Conservation (phyloP, 2,888 invertebrate species). For the Eristalis intricaria region DNA sequence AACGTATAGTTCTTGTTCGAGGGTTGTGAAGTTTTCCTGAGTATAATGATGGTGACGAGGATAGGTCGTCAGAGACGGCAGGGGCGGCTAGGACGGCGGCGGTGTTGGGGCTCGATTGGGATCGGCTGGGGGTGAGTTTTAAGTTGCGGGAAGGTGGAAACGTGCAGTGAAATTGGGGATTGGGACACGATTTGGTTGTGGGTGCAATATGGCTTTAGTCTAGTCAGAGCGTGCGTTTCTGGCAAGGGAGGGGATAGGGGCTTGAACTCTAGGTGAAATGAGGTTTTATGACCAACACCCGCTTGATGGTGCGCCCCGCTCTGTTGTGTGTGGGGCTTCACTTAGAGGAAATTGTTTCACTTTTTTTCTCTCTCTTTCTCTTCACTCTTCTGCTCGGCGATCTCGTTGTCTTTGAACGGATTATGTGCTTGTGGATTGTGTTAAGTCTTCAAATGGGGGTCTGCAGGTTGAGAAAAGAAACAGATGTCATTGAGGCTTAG, state of each 20-base stretch:
- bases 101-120: background rate
- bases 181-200: slow-evolving; percentile 59
- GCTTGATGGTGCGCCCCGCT: slow-evolving; percentile 25
- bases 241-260: background rate
- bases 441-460: background rate
- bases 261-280: slow-evolving; percentile 55
- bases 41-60: slow-evolving; percentile 42
- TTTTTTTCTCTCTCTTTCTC: background rate
- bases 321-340: slow-evolving; percentile 50
- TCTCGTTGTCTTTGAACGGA: slow-evolving; percentile 33
- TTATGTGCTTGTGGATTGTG: slow-evolving; percentile 3
- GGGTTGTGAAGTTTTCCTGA: slow-evolving; percentile 58
- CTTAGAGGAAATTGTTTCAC: slow-evolving; percentile 40
- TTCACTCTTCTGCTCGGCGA: background rate
- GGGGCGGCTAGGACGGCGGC: background rate
- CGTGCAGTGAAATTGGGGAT: slow-evolving; percentile 53
- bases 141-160: slow-evolving; percentile 1
- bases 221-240: slow-evolving; percentile 25
- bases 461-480: background rate
- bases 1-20: slow-evolving; percentile 41
- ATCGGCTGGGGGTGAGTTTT: slow-evolving; percentile 1
- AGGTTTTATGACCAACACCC: slow-evolving; percentile 67
- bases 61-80: background rate
- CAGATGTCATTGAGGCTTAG: background rate
- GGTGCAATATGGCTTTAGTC: slow-evolving; percentile 62